Evolutionary conservation across 2,113 vertebrate species (phyloP).

Genomic region (Mustela lutreola): DNA sequence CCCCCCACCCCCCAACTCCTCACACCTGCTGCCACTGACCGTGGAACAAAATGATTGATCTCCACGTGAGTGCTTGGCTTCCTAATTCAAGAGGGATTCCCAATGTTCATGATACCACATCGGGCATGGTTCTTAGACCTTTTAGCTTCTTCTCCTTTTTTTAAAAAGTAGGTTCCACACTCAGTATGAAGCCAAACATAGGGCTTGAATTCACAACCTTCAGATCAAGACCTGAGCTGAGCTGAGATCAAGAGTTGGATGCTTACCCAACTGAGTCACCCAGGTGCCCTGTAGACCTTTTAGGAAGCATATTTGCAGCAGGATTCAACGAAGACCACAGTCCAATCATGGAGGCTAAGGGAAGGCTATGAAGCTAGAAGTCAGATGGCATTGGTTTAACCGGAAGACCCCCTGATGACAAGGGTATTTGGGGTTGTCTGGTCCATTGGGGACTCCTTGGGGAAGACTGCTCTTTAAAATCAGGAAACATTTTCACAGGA

Average conservation of each 20-base stretch:
- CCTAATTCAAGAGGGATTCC: background rate
- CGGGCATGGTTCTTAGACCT: background rate
- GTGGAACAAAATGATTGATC: background rate
- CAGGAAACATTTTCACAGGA: constrained; percentile 59
- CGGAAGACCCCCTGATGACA: background rate
- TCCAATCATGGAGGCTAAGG: background rate
- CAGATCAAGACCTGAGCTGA: background rate
- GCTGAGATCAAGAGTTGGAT: background rate
- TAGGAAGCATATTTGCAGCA: background rate
- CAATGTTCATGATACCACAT: background rate
- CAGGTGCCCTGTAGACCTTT: background rate
- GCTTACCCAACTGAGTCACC: background rate
- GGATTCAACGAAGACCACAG: background rate
- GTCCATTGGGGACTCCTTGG: background rate
- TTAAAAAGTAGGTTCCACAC: background rate
- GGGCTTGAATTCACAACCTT: background rate
- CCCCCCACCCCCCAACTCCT: background rate
- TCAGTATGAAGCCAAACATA: background rate
- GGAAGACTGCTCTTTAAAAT: constrained; percentile 11
- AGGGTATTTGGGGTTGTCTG: background rate
- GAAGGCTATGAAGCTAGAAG: background rate
- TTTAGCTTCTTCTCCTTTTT: background rate
- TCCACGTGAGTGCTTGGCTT: background rate
- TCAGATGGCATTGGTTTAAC: constrained; percentile 18
- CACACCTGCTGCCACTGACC: background rate